phyloP scores from a whole-genome alignment of 1,140 invertebrate genomes.

The Laupala kohalensis region DNA sequence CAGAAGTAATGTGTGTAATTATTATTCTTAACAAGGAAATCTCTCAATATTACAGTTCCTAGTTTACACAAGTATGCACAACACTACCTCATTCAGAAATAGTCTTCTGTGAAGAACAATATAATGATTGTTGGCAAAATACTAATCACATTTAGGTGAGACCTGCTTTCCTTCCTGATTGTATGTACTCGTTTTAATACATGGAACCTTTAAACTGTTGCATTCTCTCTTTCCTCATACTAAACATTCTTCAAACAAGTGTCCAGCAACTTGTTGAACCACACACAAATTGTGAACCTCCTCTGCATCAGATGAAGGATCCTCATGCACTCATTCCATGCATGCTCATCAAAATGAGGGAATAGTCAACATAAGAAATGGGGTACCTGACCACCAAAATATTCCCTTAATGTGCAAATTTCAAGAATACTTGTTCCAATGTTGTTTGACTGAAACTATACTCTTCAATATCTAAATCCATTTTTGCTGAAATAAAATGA shows the following conservation, averaged over 20 bases:
- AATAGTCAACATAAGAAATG: too few relatives aligned
- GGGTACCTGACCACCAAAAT: too few relatives aligned
- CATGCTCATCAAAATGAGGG: too few relatives aligned
- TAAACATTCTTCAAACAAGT: too few relatives aligned
- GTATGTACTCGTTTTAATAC: too few relatives aligned
- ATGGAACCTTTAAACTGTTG: too few relatives aligned
- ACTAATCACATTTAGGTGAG: not conserved
- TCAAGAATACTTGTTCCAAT: constrained; percentile 72
- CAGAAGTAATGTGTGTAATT: not conserved
- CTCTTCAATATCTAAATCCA: constrained; percentile 57
- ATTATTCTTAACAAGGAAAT: not conserved
- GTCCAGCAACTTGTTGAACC: too few relatives aligned
- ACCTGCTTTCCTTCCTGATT: too few relatives aligned
- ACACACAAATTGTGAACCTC: too few relatives aligned
- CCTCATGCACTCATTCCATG: too few relatives aligned
- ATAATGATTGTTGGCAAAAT: not conserved
- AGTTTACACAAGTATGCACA: not conserved
- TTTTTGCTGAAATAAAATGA: constrained; percentile 44
- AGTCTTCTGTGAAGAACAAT: not conserved
- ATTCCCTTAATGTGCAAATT: constrained; percentile 73
- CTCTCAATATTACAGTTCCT: not conserved
- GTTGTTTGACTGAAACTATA: constrained; percentile 78
- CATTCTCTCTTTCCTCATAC: too few relatives aligned
- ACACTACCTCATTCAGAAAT: not conserved
- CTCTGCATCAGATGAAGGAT: too few relatives aligned